phyloP scores from a whole-genome alignment of 2,797 vertebrate genomes.

The Ateles fusciceps region DNA sequence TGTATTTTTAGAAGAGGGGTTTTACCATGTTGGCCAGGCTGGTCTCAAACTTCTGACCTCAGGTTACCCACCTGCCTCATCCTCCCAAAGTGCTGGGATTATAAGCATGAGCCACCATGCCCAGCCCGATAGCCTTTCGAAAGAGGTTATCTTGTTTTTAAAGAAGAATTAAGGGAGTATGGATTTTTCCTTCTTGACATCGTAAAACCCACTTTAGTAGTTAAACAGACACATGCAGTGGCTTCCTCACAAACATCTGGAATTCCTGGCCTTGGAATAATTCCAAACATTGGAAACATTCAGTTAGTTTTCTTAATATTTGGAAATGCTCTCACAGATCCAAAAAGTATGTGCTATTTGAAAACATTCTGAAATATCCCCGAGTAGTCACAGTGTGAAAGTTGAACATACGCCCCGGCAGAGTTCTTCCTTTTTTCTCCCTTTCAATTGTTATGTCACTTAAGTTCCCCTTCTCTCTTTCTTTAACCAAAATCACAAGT shows the following conservation, averaged over 20 bases:
- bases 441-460: neutral
- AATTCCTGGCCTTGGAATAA: slow-evolving; percentile 43
- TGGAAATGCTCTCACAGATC: neutral
- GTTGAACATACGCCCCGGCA: fast-evolving
- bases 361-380: slow-evolving; percentile 37
- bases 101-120: neutral
- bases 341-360: neutral
- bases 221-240: slow-evolving; percentile 28
- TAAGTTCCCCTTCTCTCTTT: neutral
- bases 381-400: neutral
- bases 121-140: neutral
- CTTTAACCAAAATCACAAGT: neutral
- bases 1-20: neutral
- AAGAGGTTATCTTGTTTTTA: neutral
- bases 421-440: neutral
- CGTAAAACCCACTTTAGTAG: slow-evolving; percentile 46
- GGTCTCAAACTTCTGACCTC: neutral
- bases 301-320: slow-evolving; percentile 32
- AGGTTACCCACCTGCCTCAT: neutral
- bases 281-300: slow-evolving; percentile 41
- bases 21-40: neutral
- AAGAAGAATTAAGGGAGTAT: neutral
- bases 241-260: slow-evolving; percentile 58
- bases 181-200: slow-evolving; percentile 3
- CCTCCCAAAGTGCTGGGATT: neutral